Base-by-base conservation (phyloP, 2,888 invertebrate species). In the Sclerodermus sp. region DNA sequence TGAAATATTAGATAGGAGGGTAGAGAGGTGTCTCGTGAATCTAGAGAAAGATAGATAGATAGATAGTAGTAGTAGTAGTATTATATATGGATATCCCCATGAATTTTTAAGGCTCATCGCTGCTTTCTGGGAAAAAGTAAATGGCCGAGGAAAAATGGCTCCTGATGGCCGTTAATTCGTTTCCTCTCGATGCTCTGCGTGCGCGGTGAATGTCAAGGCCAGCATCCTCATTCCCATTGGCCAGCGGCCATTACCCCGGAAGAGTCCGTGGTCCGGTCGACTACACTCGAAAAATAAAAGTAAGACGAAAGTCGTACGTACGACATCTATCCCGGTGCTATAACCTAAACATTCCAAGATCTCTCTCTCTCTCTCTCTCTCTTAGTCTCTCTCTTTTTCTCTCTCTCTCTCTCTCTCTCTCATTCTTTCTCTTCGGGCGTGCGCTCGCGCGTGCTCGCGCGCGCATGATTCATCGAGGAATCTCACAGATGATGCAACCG, bases 131-230 rank as follows among this genome's bases (percentile, higher is more conserved):
- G n/a, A n/a, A n/a, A n/a, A n/a, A n/a, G n/a, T n/a, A n/a, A n/a
- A n/a, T n/a, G n/a, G n/a, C n/a, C 23, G 23, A 23, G 23, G 23
- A 23, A 23, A 23, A 23, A 23, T 23, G 23, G 23, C 23, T 18
- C 12, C 12, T 40, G 44, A 44, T 45, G 53, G 51, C 51, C 57
- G 53, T 51, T 62, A 59, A 59, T 62, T 53, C 59, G 53, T 55
- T 53, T 49, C 42, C 55, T 46, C 44, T 34, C 47, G 57, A 55
- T 47, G 53, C 42, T 45, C 53, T 52, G 45, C 45, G 43, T 53
- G 55, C 61, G 53, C 41, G 61, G 58, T 59, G 62, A 64, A 64
- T 62, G 68, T 68, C 68, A 68, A 68, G 68, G 68, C 64, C 67
- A 67, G 51, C 60, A 66, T 66, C 57, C 62, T 62, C 58, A 53